Evolutionary conservation across 2,797 vertebrate species (phyloP), one percentile per base, ranked within the genome.

Genomic region (Calcarius lapponicus): DNA sequence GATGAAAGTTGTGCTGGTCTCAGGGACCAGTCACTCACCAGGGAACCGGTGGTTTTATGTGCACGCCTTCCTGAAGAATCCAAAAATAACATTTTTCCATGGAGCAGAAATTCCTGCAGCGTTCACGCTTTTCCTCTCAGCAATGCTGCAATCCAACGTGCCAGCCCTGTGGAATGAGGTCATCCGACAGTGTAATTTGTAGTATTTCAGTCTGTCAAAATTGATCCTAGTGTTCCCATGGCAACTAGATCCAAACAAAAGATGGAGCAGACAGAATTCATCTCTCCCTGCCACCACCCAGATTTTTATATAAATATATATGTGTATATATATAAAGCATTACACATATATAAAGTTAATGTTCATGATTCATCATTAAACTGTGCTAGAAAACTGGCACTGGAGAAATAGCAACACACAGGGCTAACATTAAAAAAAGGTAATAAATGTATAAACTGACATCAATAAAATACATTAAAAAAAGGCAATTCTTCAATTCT

Each of bases 61-160:
- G 97, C 96, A 95, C 76, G 94, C 97, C 97, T 95, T 97, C 97
- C 97, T 88, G 92, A 81, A 85, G 96, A 84, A 78, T 98, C 98
- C 98, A 99, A 98, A 98, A 98, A 98, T 98, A 99, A 98, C 98
- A 98, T 97, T 97, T 98, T 97, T 97, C 96, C 97, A 96, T 80
- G 96, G 97, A 98, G 97, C 98, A 98, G 97, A 98, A 98, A 98
- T 98, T 98, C 98, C 98, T 98, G 97, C 75, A 92, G 97, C 34
- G 43, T 90, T 96, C 98, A 97, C 93, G 96, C 96, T 97, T 95
- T 97, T 98, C 97, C 70, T 95, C 93, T 95, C 97, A 98, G 97
- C 92, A 97, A 97, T 97, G 97, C 96, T 97, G 96, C 96, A 96
- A 97, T 95, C 97, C 97, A 86, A 94, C 97, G 98, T 98, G 98